Base-by-base conservation (phyloP, 1,140 invertebrate genomes). In the Eriosoma lanigerum region DNA sequence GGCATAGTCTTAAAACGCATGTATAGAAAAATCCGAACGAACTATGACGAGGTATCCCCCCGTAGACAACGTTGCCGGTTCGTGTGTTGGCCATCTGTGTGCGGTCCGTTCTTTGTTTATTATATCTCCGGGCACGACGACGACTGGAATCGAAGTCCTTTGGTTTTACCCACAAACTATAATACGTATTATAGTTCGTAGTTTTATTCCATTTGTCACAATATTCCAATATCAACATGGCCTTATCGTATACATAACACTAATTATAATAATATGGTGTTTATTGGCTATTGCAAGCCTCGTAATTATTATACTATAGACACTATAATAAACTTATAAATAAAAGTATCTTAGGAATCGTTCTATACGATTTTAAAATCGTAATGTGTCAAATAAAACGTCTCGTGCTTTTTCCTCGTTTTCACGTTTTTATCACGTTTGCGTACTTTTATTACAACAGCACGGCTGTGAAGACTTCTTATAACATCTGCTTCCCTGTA, bases 101-200 rank as follows among this genome's bases (percentile, higher is more conserved):
- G 56, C 56, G 38, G 75, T 58, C 56, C 56, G 75, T 78, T 58
- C 75, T 78, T 78, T 78, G 75, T 78, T 78, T 58, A 76, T 62
- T 72, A 29, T 19, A 62, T 62, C 75, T 29, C 56, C 56, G 24
- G 56, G 38, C 56, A 32, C 52, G n/a, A 46, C 32, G 64, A 46
- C 1, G n/a, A 46, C 13, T 19, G 29, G 9, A 64, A 9, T 46
- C 9, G 64, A 19, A 24, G 21, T 70, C 8, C 4, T 44, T 5
- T 21, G n/a, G 64, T 68, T 68, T 68, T 24, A 46, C 64, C n/a
- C 5, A 38, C 32, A 21, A 24, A 68, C 32, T 38, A n/a, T n/a
- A n/a, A n/a, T n/a, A n/a, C n/a, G n/a, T n/a, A n/a, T n/a, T n/a
- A n/a, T n/a, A n/a, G n/a, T n/a, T n/a, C n/a, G n/a, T n/a, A n/a